Conservation (phyloP, 1,140 invertebrate species). For the Rhopalosiphum maidis region DNA sequence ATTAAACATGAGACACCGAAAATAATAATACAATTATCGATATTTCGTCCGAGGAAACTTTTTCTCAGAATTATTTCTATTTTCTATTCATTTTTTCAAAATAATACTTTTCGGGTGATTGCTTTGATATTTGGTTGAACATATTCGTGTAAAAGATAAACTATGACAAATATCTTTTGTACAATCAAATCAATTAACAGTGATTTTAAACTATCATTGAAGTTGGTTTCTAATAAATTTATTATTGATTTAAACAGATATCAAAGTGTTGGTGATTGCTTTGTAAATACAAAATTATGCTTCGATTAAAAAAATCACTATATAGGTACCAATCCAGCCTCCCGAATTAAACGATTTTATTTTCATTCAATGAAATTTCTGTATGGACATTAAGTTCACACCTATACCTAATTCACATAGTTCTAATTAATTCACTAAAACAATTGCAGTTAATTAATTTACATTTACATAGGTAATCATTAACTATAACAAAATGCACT, state of each 20-base stretch:
- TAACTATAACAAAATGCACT: neutral
- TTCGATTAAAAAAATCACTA: neutral
- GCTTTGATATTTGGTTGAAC: conserved; percentile 38
- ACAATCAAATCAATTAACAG: neutral
- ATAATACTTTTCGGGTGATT: neutral
- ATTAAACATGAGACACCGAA: neutral
- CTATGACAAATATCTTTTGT: neutral
- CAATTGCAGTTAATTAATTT: neutral
- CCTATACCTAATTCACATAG: neutral
- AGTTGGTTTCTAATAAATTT: neutral
- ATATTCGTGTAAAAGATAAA: neutral
- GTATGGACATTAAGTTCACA: neutral
- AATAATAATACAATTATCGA: neutral
- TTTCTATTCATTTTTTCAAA: neutral
- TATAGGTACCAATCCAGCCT: neutral
- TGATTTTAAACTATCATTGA: neutral
- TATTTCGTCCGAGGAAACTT: neutral
- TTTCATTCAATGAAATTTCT: neutral
- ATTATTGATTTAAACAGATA: conserved; percentile 27
- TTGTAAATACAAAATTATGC: neutral
- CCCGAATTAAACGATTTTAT: neutral
- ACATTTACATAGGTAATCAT: neutral
- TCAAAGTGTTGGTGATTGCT: conserved; percentile 32
- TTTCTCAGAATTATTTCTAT: neutral
- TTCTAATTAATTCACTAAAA: neutral